Percentiles rank a stretch among this genome's conserved stretches.
Evolutionary conservation across 2,797 vertebrate species (phyloP).

Genomic region (Neosilurus hyrtlii): DNA sequence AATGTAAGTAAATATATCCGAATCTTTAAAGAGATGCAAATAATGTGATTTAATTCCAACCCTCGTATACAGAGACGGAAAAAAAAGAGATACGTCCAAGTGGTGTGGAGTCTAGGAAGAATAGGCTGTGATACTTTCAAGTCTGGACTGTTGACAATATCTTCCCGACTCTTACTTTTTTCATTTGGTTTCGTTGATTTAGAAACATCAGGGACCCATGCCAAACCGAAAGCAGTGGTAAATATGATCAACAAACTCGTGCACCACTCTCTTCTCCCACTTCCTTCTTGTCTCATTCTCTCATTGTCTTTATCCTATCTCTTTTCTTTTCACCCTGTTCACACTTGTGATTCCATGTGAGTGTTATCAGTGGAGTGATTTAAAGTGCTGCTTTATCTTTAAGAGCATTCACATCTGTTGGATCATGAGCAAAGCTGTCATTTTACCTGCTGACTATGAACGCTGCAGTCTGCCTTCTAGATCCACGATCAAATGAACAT

Average conservation of each 20-base stretch:
- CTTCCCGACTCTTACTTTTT: not conserved
- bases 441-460: slow-evolving; percentile 16
- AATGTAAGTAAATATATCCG: not conserved
- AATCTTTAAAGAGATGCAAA: not conserved
- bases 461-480: slow-evolving; percentile 20
- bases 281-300: not conserved
- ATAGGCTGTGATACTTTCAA: not conserved
- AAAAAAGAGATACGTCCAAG: not conserved
- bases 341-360: not conserved
- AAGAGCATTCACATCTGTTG: slow-evolving; percentile 2
- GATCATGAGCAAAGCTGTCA: slow-evolving; percentile 27
- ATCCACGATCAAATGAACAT: not conserved
- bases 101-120: not conserved
- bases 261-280: not conserved
- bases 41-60: not conserved
- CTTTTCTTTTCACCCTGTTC: not conserved
- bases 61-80: not conserved
- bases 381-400: slow-evolving; percentile 1
- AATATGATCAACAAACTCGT: not conserved
- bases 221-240: not conserved
- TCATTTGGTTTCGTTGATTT: slow-evolving; percentile 3
- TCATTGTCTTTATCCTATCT: not conserved
- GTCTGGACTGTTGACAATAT: not conserved
- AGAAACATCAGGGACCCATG: not conserved
- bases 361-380: not conserved